Base-by-base conservation (phyloP, 2,888 invertebrate species). In the Acrobasis repandana region DNA sequence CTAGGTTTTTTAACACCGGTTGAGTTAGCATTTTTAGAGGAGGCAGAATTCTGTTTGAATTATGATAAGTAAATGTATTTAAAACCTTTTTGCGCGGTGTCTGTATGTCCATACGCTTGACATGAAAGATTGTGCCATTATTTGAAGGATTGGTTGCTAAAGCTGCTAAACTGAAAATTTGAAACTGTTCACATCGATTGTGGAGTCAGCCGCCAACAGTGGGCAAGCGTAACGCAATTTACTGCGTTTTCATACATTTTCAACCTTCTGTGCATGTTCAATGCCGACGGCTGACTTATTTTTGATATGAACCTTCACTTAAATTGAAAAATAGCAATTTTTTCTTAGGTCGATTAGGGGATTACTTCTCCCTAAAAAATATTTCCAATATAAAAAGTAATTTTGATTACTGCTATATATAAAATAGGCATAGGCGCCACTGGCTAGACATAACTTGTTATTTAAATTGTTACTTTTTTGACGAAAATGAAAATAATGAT, bases 21-120 rank as follows among this genome's bases (percentile, higher is more conserved):
- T 61, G 51, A 64, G 67, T 61, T 67, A 59, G 67, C 65, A 72
- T 65, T 67, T 28, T 67, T 65, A 47, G 71, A 70, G 69, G 68
- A 74, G 74, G 78, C 75, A 68, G 70, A 67, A 65, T 64, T 70
- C 70, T 72, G 48, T 56, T 34, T 36, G 60, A 54, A 61, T 61
- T 60, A 65, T 66, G 64, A 48, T 70, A 65, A 28, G n/a, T n/a
- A n/a, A n/a, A n/a, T 58, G 63, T 58, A 54, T 62, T 49, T 58
- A 51, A 48, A 18, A 56, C 56, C 18, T 50, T 14, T 28, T 51
- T 34, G 33, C 49, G 36, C 49, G 18, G 49, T 58, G 58, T 58
- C 58, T 58, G 58, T 58, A 49, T 49, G 49, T 58, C 58, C 58
- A 58, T 8, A 61, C 43, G 62, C 59, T 63, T 63, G 61, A 54